phyloP scores from a whole-genome alignment of 1,140 invertebrate species.

The Drosophila lini region DNA sequence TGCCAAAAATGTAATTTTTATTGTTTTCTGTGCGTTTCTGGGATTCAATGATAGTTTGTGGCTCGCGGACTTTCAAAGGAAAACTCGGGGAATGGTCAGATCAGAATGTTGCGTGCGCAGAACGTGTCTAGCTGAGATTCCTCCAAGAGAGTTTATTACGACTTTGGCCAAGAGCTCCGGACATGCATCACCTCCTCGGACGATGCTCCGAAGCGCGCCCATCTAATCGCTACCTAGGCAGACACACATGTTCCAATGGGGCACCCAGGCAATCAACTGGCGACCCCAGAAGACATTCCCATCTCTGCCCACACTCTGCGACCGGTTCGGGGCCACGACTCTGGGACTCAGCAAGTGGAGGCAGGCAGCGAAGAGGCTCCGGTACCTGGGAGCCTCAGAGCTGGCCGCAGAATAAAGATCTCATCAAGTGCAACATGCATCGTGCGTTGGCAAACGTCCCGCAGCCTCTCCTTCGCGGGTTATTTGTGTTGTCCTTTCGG shows the following conservation, averaged over 20 bases:
- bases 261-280: slow-evolving; percentile 53
- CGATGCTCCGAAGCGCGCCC: slow-evolving; percentile 28
- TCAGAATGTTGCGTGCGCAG: neutral
- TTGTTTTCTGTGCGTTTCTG: slow-evolving; percentile 58
- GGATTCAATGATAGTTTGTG: slow-evolving; percentile 34
- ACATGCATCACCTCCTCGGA: slow-evolving; percentile 31
- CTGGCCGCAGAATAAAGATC: slow-evolving; percentile 68
- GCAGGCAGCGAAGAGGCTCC: neutral
- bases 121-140: slow-evolving; percentile 4
- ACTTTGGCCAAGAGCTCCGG: slow-evolving; percentile 22
- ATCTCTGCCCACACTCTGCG: slow-evolving; percentile 46
- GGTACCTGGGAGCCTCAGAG: slow-evolving; percentile 15
- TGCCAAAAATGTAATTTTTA: slow-evolving; percentile 65
- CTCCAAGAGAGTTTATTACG: slow-evolving; percentile 33
- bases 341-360: slow-evolving; percentile 28
- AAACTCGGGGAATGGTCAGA: neutral
- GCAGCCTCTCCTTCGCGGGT: slow-evolving; percentile 21
- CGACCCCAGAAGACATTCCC: slow-evolving; percentile 27
- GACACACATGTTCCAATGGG: slow-evolving; percentile 41
- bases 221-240: slow-evolving; percentile 60
- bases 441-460: slow-evolving; percentile 35
- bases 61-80: neutral
- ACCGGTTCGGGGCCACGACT: slow-evolving; percentile 22
- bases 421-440: slow-evolving; percentile 78
- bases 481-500: slow-evolving; percentile 68